Evolutionary conservation across 2,113 vertebrate genomes (phyloP).

Genomic region (Motacilla alba): DNA sequence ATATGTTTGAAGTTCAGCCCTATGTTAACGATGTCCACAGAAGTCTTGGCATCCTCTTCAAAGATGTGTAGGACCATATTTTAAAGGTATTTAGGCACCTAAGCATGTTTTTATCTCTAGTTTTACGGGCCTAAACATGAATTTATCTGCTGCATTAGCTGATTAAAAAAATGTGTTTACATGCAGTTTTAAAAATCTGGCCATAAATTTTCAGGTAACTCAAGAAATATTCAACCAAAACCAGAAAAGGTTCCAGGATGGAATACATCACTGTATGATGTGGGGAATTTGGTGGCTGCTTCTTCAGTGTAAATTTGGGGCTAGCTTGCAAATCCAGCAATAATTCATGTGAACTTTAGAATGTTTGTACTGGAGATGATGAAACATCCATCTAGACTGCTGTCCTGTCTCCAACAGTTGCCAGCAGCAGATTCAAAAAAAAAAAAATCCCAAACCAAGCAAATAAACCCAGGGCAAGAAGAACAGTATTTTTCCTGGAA

Average conservation of each 20-base stretch:
- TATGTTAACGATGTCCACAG: not conserved
- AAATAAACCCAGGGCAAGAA: not conserved
- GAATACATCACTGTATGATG: not conserved
- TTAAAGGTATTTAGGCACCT: conserved; percentile 64
- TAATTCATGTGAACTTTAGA: not conserved
- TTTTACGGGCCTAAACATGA: conserved; percentile 49
- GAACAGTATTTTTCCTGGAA: not conserved
- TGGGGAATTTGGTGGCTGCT: conserved; percentile 1
- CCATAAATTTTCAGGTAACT: conserved; percentile 54
- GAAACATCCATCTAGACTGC: not conserved
- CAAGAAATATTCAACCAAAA: conserved; percentile 3
- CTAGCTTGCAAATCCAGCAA: not conserved
- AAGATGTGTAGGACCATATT: conserved; percentile 1
- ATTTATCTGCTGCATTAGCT: conserved; percentile 42
- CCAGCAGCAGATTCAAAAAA: not conserved
- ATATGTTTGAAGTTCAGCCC: conserved; percentile 25
- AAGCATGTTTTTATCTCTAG: conserved; percentile 51
- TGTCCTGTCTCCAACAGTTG: not conserved
- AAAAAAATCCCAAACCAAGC: not conserved
- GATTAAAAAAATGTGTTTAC: conserved; percentile 41
- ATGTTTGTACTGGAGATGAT: not conserved
- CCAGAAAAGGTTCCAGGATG: not conserved
- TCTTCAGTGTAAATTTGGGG: not conserved
- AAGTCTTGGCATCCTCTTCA: conserved; percentile 60
- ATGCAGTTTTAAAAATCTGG: conserved; percentile 14